Percentiles rank a stretch among this genome's conserved stretches.
phyloP scores from a whole-genome alignment of 2,888 invertebrate genomes.

The Agrypnus murinus region DNA sequence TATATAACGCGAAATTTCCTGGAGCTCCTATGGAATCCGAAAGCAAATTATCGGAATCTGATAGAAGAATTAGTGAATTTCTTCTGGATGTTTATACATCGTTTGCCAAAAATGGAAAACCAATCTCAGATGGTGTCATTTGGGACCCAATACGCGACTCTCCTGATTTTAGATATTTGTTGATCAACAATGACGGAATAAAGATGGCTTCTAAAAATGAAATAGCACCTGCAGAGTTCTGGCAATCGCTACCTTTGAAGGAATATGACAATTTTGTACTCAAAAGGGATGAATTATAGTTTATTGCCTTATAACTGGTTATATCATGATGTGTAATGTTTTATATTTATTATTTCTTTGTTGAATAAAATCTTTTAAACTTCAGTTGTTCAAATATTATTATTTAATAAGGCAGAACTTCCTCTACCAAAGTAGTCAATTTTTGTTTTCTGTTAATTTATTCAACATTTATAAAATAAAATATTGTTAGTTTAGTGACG shows the following conservation, averaged over 20 bases:
- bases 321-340: too few species aligned
- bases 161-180: conserved; percentile 21
- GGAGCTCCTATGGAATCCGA: not conserved
- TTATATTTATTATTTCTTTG: too few species aligned
- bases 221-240: conserved; percentile 28
- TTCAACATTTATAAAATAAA: too few species aligned
- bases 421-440: too few species aligned
- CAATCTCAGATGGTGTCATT: not conserved
- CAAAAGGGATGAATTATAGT: too few species aligned
- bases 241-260: conserved; percentile 16
- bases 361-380: too few species aligned
- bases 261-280: conserved; percentile 31
- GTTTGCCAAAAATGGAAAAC: conserved; percentile 19
- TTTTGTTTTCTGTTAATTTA: too few species aligned
- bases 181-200: conserved; percentile 1
- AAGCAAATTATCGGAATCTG: not conserved
- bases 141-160: not conserved
- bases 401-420: too few species aligned
- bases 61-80: conserved; percentile 22
- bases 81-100: conserved; percentile 18
- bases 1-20: not conserved
- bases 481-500: too few species aligned
- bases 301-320: too few species aligned
- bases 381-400: too few species aligned
- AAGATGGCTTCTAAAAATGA: conserved; percentile 27